Evolutionary conservation across 1,140 invertebrate genomes (phyloP).

Genomic region (Helicoverpa zea): DNA sequence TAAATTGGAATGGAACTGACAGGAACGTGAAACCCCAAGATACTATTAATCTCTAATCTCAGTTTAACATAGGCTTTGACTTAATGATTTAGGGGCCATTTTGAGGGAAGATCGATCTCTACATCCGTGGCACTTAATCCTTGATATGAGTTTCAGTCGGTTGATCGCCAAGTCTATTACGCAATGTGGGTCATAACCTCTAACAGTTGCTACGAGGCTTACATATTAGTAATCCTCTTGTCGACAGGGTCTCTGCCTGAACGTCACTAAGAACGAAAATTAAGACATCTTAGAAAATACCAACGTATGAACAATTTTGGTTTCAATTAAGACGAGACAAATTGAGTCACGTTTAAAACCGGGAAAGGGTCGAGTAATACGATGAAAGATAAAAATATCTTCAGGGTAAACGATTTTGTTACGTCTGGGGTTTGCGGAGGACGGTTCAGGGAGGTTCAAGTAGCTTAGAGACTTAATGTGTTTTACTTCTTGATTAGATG

Average conservation of each 20-base stretch:
- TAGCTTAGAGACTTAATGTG: not conserved
- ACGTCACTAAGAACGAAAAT: slow-evolving; percentile 44
- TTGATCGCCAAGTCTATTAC: slow-evolving; percentile 66
- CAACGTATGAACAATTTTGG: slow-evolving; percentile 41
- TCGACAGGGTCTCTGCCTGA: slow-evolving; percentile 56
- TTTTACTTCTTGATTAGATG: slow-evolving; percentile 10
- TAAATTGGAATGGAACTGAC: slow-evolving; percentile 23
- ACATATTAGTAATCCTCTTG: slow-evolving; percentile 66
- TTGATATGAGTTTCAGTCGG: slow-evolving; percentile 68
- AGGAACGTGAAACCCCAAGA: slow-evolving; percentile 37
- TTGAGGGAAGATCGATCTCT: slow-evolving; percentile 64
- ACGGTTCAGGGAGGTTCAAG: slow-evolving; percentile 2
- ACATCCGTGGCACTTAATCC: slow-evolving; percentile 66
- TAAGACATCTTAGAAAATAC: slow-evolving; percentile 48
- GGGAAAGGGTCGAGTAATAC: slow-evolving; percentile 38
- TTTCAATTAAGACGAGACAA: slow-evolving; percentile 47
- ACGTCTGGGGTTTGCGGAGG: slow-evolving; percentile 17
- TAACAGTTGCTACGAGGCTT: slow-evolving; percentile 64
- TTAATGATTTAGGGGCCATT: slow-evolving; percentile 56
- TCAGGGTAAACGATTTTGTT: slow-evolving; percentile 41
- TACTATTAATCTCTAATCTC: slow-evolving; percentile 48
- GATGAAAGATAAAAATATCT: slow-evolving; percentile 44
- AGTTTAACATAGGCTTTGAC: slow-evolving; percentile 53
- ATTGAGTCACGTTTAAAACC: slow-evolving; percentile 37
- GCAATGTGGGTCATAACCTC: slow-evolving; percentile 64